phyloP scores from a whole-genome alignment of 1,140 invertebrate species.

The Drosophila sp. region DNA sequence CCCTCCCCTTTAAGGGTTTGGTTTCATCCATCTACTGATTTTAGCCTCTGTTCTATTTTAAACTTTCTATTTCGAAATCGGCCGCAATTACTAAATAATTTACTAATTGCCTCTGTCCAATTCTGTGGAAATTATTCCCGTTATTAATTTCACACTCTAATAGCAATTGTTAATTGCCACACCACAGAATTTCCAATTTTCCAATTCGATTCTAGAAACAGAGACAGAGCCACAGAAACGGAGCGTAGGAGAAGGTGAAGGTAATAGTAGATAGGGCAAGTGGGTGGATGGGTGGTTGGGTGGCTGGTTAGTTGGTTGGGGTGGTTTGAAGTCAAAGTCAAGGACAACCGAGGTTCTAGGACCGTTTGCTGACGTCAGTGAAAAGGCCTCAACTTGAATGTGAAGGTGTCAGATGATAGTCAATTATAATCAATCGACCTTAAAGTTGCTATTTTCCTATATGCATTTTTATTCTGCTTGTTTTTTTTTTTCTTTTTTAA shows the following conservation, averaged over 20 bases:
- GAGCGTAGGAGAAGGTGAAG: background rate
- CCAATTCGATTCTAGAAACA: background rate
- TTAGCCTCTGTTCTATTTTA: background rate
- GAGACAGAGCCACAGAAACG: background rate
- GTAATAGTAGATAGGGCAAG: background rate
- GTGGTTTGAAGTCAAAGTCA: background rate
- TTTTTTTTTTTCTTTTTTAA: background rate
- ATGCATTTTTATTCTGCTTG: background rate
- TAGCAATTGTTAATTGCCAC: constrained; percentile 59
- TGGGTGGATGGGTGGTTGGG: background rate
- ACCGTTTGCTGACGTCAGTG: constrained; percentile 3
- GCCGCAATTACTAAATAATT: background rate
- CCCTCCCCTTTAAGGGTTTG: too few relatives aligned
- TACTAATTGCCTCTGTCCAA: background rate
- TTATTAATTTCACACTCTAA: constrained; percentile 66
- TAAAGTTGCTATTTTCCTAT: background rate
- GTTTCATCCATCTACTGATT: background rate
- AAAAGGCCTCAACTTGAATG: constrained; percentile 12
- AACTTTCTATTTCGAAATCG: background rate
- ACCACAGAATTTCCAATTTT: background rate
- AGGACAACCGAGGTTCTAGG: background rate
- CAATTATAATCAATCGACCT: constrained; percentile 9
- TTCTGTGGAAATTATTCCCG: background rate
- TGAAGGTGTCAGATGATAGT: constrained; percentile 10
- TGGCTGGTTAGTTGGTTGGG: too few relatives aligned